These are phyloP conservation scores for Ectemnius continuus DNA, from an alignment of 2,888 invertebrate species.

Conservation along the genomic window DNA sequence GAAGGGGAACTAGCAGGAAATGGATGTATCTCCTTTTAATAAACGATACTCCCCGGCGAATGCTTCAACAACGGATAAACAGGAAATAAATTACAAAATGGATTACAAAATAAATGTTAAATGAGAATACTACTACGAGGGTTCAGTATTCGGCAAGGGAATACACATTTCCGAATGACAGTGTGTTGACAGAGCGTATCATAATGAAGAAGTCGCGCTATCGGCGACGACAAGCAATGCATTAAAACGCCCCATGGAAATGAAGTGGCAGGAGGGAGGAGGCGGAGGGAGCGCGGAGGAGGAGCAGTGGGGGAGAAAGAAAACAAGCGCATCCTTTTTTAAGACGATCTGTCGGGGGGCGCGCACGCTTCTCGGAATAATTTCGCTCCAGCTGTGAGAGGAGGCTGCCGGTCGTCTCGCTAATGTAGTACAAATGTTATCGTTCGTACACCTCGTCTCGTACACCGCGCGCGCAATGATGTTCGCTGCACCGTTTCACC, in stretches of 20 bases:
- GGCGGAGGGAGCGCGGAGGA: background rate
- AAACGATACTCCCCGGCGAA: no score
- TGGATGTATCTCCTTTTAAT: no score
- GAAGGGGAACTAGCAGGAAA: no score
- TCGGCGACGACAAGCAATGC: slow-evolving; percentile 5
- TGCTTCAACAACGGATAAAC: no score
- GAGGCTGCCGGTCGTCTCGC: slow-evolving; percentile 23
- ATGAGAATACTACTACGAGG: no score
- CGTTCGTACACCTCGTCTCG: slow-evolving; percentile 19
- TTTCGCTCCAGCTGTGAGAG: slow-evolving; percentile 5
- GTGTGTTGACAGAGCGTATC: no score
- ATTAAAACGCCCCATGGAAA: background rate
- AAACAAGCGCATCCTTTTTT: slow-evolving; percentile 32
- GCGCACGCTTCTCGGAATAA: slow-evolving; percentile 15
- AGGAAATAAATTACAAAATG: no score
- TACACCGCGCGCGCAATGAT: background rate
- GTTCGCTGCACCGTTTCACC: slow-evolving; percentile 45
- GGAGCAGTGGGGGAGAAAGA: background rate
- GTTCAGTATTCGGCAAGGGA: no score
- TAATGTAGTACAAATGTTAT: slow-evolving; percentile 45
- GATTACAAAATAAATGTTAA: no score
- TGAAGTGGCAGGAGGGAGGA: background rate
- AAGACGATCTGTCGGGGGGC: slow-evolving; percentile 12
- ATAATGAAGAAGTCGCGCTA: background rate
- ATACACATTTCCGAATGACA: no score